Evolutionary conservation across 2,888 invertebrate species (phyloP), one percentile per base, ranked within the genome.

Genomic region (Chaetoderma sp.): DNA sequence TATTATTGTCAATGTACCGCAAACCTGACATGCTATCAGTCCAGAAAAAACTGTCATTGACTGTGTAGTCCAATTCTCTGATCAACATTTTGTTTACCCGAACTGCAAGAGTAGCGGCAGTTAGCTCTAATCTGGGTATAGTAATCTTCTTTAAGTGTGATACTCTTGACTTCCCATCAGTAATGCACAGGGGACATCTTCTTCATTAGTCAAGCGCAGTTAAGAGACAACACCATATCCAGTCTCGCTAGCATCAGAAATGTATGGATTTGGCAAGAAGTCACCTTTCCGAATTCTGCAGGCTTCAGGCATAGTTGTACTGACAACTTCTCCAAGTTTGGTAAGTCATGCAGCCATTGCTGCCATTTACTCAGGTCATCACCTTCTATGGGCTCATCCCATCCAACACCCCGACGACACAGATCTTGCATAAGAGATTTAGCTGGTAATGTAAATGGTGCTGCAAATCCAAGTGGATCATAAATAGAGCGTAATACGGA

Each of bases 171-270:
- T 62, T 62, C 58, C 63, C n/a, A 47, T 33, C 6, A 67, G 13
- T 30, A 70, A 61, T n/a, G 54, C n/a, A 33, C 67, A 70, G 42
- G 39, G 49, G 1, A 68, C 28, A 18, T 56, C 60, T 5, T 60
- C 23, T 16, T 45, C 50, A 32, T 62, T 30, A 13, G 27, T 25
- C 1, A 70, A 25, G 30, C 70, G 57, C 10, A 65, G 30, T 25
- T 70, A 70, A n/a, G 49, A 28, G 1, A 62, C 70, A 4, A 27
- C 39, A 4, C 63, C 67, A 27, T 63, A 63, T 6, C 62, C 70
- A 21, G 36, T 13, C 8, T 67, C 61, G 16, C 65, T 61, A 2
- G 67, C 67, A 45, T 70, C 70, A 8, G 64, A 57, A 50, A 70
- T 64, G 8, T 45, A 42, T 56, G 56, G 18, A 56, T 5, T 25